A percentile compares a stretch with the other conserved stretches of the same genome.
Conservation (phyloP, 2,113 vertebrate genomes). For the Scophthalmus maximus region DNA sequence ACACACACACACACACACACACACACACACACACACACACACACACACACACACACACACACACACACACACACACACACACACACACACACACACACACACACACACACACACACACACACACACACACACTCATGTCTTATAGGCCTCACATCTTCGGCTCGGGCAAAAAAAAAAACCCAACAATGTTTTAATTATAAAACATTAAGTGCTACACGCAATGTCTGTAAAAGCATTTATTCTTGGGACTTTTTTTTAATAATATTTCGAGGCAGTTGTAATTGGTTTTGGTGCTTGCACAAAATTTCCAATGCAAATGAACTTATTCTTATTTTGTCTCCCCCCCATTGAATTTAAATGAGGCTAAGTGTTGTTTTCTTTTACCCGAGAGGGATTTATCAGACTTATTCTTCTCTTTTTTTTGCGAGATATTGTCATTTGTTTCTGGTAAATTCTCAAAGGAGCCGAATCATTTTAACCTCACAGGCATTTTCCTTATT, state of each 20-base stretch:
- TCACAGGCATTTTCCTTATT: conserved; percentile 5
- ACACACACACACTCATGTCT: neutral
- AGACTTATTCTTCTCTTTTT: conserved; percentile 38
- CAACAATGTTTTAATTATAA: conserved; percentile 7
- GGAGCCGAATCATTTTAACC: conserved; percentile 38
- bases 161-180: neutral
- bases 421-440: conserved; percentile 41
- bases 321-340: neutral
- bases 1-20: too few species aligned
- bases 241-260: conserved; percentile 31
- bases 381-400: conserved; percentile 37
- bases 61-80: too few species aligned
- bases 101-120: neutral
- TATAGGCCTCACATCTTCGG: too few species aligned
- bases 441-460: conserved; percentile 39
- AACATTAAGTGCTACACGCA: conserved; percentile 12
- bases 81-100: neutral
- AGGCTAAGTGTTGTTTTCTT: conserved; percentile 46
- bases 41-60: too few species aligned
- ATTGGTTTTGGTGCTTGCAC: conserved; percentile 27
- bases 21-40: too few species aligned
- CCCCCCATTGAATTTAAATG: conserved; percentile 52
- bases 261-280: conserved; percentile 28
- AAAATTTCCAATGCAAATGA: conserved; percentile 59
- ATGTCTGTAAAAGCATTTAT: conserved; percentile 11